Evolutionary conservation across 2,113 vertebrate genomes (phyloP).

Genomic region (Bambusicola thoracicus): DNA sequence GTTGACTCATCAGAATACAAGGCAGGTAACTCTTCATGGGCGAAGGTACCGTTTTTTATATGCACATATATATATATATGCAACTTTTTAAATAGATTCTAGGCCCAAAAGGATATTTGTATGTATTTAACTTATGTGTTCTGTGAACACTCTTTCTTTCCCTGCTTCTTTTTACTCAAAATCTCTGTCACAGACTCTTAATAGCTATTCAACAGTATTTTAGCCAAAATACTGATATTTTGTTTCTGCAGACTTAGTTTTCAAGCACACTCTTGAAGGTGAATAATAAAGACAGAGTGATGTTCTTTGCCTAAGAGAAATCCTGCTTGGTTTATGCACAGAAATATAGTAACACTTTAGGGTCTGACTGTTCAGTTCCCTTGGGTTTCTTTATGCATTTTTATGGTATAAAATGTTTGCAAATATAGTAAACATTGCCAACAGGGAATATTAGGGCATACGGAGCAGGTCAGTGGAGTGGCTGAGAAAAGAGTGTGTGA

Average conservation of each 20-base stretch:
- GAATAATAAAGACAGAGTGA: slow-evolving; percentile 3
- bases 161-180: neutral
- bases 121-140: neutral
- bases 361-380: neutral
- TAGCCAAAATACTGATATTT: slow-evolving; percentile 12
- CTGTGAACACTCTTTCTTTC: neutral
- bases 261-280: slow-evolving; percentile 6
- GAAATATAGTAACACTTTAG: neutral
- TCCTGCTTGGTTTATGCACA: neutral
- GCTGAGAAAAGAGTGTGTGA: slow-evolving; percentile 26
- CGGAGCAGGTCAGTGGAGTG: neutral
- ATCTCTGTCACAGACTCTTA: neutral
- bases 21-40: neutral
- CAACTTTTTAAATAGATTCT: neutral
- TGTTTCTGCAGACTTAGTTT: neutral
- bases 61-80: neutral
- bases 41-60: neutral
- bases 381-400: slow-evolving; percentile 12
- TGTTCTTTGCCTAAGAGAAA: neutral
- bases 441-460: slow-evolving; percentile 31
- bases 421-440: slow-evolving; percentile 16
- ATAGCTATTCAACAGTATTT: slow-evolving; percentile 3
- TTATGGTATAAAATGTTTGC: slow-evolving; percentile 4
- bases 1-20: neutral
- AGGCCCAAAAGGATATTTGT: neutral